Base-by-base conservation (phyloP, 2,888 invertebrate species). In the Chrysolina oricalcia region DNA sequence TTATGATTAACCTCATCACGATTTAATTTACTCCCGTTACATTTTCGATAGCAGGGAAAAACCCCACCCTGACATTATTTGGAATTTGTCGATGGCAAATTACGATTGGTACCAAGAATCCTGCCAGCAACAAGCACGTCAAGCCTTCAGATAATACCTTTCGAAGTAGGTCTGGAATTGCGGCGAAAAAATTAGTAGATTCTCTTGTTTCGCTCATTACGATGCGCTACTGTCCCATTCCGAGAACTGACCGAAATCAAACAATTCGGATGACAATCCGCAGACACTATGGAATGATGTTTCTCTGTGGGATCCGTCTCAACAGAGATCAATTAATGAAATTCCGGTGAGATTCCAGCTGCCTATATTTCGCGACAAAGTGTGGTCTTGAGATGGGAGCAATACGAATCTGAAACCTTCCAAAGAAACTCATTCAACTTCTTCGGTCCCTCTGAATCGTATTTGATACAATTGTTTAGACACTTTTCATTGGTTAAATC, bases 281-380 rank as follows among this genome's bases (percentile, higher is more conserved):
- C 74, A 81, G 80, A 80, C 79, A 77, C 76, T 80, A 80, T 79
- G 82, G 81, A 82, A 81, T 81, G 81, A 77, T 78, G 78, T 0
- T 66, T 68, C 73, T 81, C 75, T 78, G 78, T 78, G 76, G 76
- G 77, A 80, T 78, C 74, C 46, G 46, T 4, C 46, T 46, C 15
- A 76, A 70, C 40, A 46, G 41, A 43, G 27, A 46, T 79, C 80
- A 83, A 82, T 83, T 83, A 83, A 78, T 77, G 72, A 80, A 79
- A 81, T 81, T 77, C 80, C 81, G 72, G 73, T 81, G 74, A 23
- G n/a, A 59, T 27, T 59, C 59, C 59, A n/a, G 8, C 15, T 15
- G 21, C 53, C 11, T 19, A 48, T 35, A 35, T 8, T 35, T 35
- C 4, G 8, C 35, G 35, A 35, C 35, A 35, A 35, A 35, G 6